These are phyloP conservation scores for Perizoma affinitatum DNA, from an alignment of 2,888 invertebrate genomes.

Conservation along the genomic window DNA sequence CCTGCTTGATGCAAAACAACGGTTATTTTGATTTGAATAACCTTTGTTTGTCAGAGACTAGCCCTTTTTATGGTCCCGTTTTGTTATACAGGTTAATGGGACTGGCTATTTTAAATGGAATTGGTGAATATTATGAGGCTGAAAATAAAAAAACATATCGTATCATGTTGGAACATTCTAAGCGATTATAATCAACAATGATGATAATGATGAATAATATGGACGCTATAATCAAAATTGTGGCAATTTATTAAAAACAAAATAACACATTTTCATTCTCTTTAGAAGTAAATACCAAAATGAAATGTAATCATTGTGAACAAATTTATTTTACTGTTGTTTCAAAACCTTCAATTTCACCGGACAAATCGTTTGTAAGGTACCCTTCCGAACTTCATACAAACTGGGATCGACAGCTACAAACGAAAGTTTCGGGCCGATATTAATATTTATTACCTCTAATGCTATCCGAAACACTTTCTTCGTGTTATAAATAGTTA, in stretches of 20 bases:
- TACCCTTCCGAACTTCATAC: slow-evolving; percentile 26
- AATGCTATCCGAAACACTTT: slow-evolving; percentile 69
- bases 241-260: not conserved
- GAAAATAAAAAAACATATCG: slow-evolving; percentile 7
- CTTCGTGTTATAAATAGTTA: slow-evolving; percentile 75
- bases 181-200: no score
- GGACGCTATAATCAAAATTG: no score
- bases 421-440: slow-evolving; percentile 68
- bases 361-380: slow-evolving; percentile 25
- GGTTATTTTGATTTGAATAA: slow-evolving; percentile 42
- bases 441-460: slow-evolving; percentile 78
- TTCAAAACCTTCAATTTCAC: slow-evolving; percentile 20
- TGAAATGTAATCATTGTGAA: not conserved
- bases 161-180: not conserved
- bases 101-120: slow-evolving; percentile 48
- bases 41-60: slow-evolving; percentile 33
- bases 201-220: no score
- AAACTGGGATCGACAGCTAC: slow-evolving; percentile 50
- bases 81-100: slow-evolving; percentile 15
- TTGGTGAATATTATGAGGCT: slow-evolving; percentile 15
- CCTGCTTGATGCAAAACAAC: slow-evolving; percentile 60
- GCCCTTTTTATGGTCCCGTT: slow-evolving; percentile 23
- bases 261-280: not conserved
- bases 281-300: no score
- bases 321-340: slow-evolving; percentile 3